Percentiles rank a stretch among this genome's conserved stretches.
Evolutionary conservation across 2,113 vertebrate genomes (phyloP).

Genomic region (Marmota flaviventris): DNA sequence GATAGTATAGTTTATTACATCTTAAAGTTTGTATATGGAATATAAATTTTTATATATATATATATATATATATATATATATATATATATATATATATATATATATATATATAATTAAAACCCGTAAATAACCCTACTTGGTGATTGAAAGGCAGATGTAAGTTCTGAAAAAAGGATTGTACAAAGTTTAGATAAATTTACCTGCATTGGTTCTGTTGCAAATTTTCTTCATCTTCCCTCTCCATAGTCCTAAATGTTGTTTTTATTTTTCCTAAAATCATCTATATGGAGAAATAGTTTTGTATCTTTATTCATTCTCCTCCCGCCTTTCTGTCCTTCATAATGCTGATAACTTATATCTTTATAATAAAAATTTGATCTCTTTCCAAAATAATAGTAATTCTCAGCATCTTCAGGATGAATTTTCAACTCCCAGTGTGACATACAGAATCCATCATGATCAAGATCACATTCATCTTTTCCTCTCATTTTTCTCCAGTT

Average conservation of each 20-base stretch:
- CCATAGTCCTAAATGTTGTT: neutral
- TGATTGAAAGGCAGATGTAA: neutral
- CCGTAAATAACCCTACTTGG: neutral
- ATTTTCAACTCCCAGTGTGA: neutral
- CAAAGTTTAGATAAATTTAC: neutral
- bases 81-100: no score
- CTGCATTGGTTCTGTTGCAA: neutral
- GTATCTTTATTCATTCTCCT: neutral
- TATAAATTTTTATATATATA: no score
- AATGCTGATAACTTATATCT: neutral
- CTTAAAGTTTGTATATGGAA: neutral
- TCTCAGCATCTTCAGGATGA: neutral
- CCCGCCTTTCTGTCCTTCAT: neutral
- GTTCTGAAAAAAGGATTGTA: neutral
- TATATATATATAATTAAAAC: neutral
- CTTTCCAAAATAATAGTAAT: neutral
- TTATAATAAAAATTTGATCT: neutral
- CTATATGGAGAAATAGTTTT: neutral
- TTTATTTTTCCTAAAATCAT: neutral
- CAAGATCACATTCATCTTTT: neutral
- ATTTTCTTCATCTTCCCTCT: neutral
- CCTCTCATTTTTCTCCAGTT: neutral
- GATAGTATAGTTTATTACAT: neutral
- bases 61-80: neutral
- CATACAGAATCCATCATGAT: neutral